Conservation (phyloP, 2,797 vertebrate genomes). For the Typhlichthys eigenmanni region DNA sequence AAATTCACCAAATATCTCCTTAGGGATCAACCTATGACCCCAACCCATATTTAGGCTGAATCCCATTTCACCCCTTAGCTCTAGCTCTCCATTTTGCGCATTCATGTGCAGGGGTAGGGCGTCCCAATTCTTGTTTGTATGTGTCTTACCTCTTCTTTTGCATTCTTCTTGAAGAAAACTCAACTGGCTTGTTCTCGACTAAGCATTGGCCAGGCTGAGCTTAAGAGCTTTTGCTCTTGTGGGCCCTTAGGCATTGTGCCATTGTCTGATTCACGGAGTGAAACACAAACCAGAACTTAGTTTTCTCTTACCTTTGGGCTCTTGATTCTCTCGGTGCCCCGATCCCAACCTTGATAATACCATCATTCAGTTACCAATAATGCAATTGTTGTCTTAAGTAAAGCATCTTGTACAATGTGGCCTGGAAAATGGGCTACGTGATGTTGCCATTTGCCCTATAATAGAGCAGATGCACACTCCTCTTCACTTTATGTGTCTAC, state of each 20-base stretch:
- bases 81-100: too few relatives aligned
- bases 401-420: slow-evolving; percentile 44
- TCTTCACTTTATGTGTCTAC: not conserved
- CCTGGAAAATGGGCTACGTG: slow-evolving; percentile 40
- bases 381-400: slow-evolving; percentile 51
- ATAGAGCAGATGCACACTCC: slow-evolving; percentile 26
- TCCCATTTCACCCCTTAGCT: too few relatives aligned
- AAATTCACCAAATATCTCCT: too few relatives aligned
- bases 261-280: slow-evolving; percentile 31
- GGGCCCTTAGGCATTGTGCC: slow-evolving; percentile 55
- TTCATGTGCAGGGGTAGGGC: too few relatives aligned
- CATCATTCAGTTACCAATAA: slow-evolving; percentile 53
- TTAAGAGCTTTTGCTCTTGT: slow-evolving; percentile 43
- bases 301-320: slow-evolving; percentile 59
- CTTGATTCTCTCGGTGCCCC: slow-evolving; percentile 48
- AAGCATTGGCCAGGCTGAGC: slow-evolving; percentile 29
- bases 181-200: too few relatives aligned
- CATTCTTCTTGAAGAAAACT: too few relatives aligned
- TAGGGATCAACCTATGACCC: too few relatives aligned
- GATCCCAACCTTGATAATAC: slow-evolving; percentile 66
- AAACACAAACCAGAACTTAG: slow-evolving; percentile 68
- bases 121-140: too few relatives aligned
- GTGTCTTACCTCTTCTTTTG: too few relatives aligned
- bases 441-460: slow-evolving; percentile 54
- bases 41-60: too few relatives aligned